These are phyloP conservation scores for Drosophila anomelani DNA, from an alignment of 2,888 invertebrate species.

Conservation along the genomic window DNA sequence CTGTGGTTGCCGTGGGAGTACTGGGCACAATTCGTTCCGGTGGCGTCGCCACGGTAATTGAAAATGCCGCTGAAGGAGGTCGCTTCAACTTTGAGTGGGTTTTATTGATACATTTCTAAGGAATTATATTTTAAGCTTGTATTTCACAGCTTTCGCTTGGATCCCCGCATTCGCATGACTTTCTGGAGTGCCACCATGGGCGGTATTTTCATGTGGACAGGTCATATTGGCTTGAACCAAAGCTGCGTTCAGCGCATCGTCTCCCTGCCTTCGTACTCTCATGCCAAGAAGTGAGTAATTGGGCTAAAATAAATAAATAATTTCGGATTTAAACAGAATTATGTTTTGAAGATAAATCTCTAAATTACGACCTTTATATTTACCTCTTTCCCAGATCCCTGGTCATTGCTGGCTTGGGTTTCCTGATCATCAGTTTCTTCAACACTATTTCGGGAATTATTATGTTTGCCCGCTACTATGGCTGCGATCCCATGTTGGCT, in stretches of 20 bases:
- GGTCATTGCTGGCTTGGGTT: conserved; percentile 86
- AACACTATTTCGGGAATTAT: conserved; percentile 87
- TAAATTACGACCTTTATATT: no score
- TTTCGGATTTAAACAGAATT: background rate
- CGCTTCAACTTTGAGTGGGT: conserved; percentile 84
- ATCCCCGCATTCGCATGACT: conserved; percentile 88
- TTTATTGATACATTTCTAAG: background rate
- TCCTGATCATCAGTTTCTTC: conserved; percentile 86
- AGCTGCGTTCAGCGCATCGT: conserved; percentile 90
- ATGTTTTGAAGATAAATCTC: no score
- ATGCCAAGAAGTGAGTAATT: conserved; percentile 86
- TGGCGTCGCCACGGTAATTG: conserved; percentile 82
- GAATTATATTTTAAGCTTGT: background rate
- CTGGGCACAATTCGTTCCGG: conserved; percentile 84
- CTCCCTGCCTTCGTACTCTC: conserved; percentile 86
- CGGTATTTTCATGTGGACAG: conserved; percentile 87
- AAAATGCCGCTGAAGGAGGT: conserved; percentile 81
- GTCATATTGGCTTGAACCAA: conserved; percentile 89
- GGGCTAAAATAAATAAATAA: background rate
- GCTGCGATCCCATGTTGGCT: conserved; percentile 87
- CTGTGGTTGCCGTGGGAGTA: conserved; percentile 83
- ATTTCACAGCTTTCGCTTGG: conserved; percentile 86
- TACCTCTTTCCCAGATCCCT: conserved; percentile 84
- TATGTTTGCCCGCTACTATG: conserved; percentile 86
- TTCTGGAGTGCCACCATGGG: conserved; percentile 88